A percentile compares a stretch with the other conserved stretches of the same genome.
Conservation (phyloP, 2,113 vertebrate genomes). For the Oncorhynchus keta region DNA sequence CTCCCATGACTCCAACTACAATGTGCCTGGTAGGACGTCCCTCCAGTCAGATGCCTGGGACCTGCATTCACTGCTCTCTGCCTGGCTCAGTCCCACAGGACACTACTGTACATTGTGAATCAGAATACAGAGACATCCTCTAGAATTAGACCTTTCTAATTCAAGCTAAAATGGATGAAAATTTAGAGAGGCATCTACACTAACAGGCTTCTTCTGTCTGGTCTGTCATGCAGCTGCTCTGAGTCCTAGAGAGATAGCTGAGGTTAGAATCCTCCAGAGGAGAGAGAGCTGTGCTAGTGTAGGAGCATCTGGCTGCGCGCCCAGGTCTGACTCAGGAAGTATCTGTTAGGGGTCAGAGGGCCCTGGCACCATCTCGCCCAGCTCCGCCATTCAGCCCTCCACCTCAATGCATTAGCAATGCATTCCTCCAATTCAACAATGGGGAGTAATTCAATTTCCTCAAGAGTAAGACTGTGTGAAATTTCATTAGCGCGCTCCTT, state of each 20-base stretch:
- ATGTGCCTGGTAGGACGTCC: too few relatives aligned
- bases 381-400: conserved; percentile 58
- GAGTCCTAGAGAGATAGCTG: conserved; percentile 12
- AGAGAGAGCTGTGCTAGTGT: conserved; percentile 32
- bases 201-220: background rate
- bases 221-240: conserved; percentile 56
- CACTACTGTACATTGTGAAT: too few relatives aligned
- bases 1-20: too few relatives aligned
- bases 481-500: conserved; percentile 59
- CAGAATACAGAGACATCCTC: background rate
- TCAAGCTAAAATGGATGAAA: background rate
- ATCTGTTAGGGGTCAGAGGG: conserved; percentile 23
- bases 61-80: too few relatives aligned
- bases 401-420: conserved; percentile 70
- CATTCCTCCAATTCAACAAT: conserved; percentile 68
- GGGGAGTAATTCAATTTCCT: conserved; percentile 72
- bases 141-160: too few relatives aligned
- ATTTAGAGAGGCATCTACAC: background rate
- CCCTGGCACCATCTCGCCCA: conserved; percentile 1
- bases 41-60: too few relatives aligned
- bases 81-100: too few relatives aligned
- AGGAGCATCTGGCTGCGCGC: conserved; percentile 50
- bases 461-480: conserved; percentile 62
- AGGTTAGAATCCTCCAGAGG: conserved; percentile 16
- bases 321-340: conserved; percentile 60